Base-by-base conservation (phyloP, 2,113 vertebrate genomes). In the Rhombomys opimus region DNA sequence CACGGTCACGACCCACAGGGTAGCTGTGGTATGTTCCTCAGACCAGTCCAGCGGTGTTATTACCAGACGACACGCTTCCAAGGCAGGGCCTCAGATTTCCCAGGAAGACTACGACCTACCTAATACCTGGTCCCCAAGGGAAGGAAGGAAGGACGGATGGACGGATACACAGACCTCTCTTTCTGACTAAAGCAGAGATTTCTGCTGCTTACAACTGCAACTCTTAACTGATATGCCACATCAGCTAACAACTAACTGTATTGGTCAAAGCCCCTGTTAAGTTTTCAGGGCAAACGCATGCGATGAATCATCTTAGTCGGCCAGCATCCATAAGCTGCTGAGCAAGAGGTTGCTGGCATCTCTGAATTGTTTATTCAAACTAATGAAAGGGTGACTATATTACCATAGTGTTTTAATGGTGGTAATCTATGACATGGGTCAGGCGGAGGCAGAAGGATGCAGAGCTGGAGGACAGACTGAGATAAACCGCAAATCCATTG, bases 181-280 rank as follows among this genome's bases (percentile, higher is more conserved):
- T 72, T 72, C 57, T 84, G 78, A 84, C 35, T 35, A 89, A 96
- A 93, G n/a, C 27, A 86, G 22, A 94, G 57, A 75, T 82, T 86
- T 89, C 91, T 93, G 76, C 82, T 89, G 46, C 89, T 86, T 68
- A 35, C 52, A 68, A 14, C 5, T 38, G 32, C 78, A 67, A 81
- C 90, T 61, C 67, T 81, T 72, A 73, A 91, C 30, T 11, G 52
- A 88, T 63, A 61, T 1, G 41, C 35, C 86, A 90, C 87, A 15
- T 72, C 94, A 86, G 72, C 20, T 86, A 94, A 82, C 72, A 78
- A 57, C 91, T 93, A 93, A 94, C 80, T 94, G 86, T 77, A 91
- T 87, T 41, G 94, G 72, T 97, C 95, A 95, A 97, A 96, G 88
- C 46, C 30, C 89, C 46, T 1, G 50, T 57, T 63, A 95, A 90